Evolutionary conservation across 2,113 vertebrate genomes (phyloP).

Genomic region (Solea solea): DNA sequence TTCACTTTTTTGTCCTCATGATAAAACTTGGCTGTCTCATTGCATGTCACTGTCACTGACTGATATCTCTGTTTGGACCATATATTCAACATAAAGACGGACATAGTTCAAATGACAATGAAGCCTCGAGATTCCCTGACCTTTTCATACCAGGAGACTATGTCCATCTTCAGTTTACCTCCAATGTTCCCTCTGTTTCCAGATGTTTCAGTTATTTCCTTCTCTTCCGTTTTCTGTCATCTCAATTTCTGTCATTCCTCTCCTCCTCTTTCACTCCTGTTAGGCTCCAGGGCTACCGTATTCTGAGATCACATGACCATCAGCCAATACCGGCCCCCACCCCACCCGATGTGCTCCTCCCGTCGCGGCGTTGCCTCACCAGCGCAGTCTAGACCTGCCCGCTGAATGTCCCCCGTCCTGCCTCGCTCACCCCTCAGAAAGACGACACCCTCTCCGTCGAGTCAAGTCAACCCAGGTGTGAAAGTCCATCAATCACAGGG

Average conservation of each 20-base stretch:
- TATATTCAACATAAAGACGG: no score
- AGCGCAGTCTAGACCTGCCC: conserved; percentile 85
- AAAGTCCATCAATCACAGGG: conserved; percentile 37
- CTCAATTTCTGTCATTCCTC: conserved; percentile 3
- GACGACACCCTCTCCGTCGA: conserved; percentile 71
- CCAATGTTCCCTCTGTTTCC: no score
- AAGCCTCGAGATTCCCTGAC: no score
- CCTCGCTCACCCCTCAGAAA: conserved; percentile 67
- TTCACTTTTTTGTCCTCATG: conserved; percentile 1
- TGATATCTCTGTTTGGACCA: no score
- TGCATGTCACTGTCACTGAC: neutral
- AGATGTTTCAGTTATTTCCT: neutral
- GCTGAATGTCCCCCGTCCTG: conserved; percentile 56
- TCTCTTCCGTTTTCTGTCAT: conserved; percentile 10
- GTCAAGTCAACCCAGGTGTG: conserved; percentile 84
- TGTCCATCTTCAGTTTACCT: no score
- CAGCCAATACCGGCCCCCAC: conserved; percentile 84
- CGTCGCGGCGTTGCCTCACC: conserved; percentile 86
- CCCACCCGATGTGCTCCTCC: conserved; percentile 86
- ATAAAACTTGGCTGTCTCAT: neutral
- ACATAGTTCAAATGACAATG: no score
- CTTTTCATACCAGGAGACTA: no score
- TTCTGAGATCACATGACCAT: conserved; percentile 92
- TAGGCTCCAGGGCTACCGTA: conserved; percentile 87
- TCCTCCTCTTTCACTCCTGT: conserved; percentile 8